A percentile compares a stretch with the other conserved stretches of the same genome.
Evolutionary conservation across 2,888 invertebrate species (phyloP).

Genomic region (Nomada hirtipes): DNA sequence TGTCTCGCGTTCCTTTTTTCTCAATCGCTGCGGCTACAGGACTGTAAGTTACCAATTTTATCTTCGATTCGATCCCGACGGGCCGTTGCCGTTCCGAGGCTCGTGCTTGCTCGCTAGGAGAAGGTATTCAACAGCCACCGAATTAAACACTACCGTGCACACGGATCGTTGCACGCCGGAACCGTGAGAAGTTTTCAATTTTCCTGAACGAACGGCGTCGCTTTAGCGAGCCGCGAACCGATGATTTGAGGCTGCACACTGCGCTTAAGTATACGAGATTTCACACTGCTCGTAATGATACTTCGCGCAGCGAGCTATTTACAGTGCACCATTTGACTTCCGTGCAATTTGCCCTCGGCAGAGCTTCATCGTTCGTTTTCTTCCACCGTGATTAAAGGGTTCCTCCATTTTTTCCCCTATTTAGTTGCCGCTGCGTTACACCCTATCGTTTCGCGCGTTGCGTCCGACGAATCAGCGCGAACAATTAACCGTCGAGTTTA

Average conservation of each 20-base stretch:
- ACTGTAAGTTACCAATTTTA: background rate
- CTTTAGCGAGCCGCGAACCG: constrained; percentile 26
- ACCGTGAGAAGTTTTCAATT: constrained; percentile 49
- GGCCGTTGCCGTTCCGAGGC: background rate
- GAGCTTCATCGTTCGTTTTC: constrained; percentile 8
- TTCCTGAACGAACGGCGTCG: constrained; percentile 23
- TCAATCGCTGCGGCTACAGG: background rate
- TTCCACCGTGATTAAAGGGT: constrained; percentile 19
- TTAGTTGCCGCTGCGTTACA: background rate
- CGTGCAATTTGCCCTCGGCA: constrained; percentile 41
- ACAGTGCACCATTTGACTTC: constrained; percentile 30
- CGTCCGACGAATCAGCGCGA: no score
- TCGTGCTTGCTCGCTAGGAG: background rate
- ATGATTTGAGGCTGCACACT: constrained; percentile 41
- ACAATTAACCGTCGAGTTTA: no score
- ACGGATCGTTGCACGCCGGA: background rate
- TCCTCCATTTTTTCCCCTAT: background rate
- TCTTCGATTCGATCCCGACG: background rate
- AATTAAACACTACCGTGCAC: background rate
- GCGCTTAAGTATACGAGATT: constrained; percentile 49
- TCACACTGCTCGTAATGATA: constrained; percentile 59
- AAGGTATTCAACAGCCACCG: background rate
- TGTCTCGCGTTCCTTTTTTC: no score
- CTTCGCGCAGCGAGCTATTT: constrained; percentile 44
- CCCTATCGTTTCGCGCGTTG: background rate